Base-by-base conservation (phyloP, 37 sponge, comb jelly and placozoan genomes). In the Eunapius fragilis region DNA sequence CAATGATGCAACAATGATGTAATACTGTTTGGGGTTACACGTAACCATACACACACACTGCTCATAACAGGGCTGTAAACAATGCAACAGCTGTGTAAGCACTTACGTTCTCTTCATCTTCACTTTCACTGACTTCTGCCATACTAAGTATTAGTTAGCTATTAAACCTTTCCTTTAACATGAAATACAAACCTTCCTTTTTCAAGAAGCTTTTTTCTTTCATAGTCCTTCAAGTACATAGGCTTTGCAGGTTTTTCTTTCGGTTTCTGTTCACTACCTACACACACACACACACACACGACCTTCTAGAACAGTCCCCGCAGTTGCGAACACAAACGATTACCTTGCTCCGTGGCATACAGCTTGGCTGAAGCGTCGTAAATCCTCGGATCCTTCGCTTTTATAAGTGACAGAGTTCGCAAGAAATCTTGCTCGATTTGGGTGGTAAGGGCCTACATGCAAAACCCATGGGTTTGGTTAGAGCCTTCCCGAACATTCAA, bases 171-270 rank as follows among this genome's bases (percentile, higher is more conserved):
- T 68, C 12, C 30, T 24, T 34, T 34, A 14, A 38, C 23, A 25
- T 28, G 17, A 25, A 27, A 70, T n/a, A 12, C 71, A 76, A n/a
- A 88, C 82, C 79, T 82, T 74, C 96, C 96, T 78, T 81, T 93
- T 80, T 91, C 87, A 25, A 96, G 89, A 12, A 98, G 80, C 34
- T 74, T 71, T 75, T 96, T 69, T 50, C 98, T 84, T 80, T 98
- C 98, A 80, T 91, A 98, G 81, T 98, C 98, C 27, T 91, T 92
- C 78, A 98, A 84, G 79, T 76, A 93, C 67, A 96, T 82, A 2
- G 95, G 94, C 58, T 93, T 93, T 23, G 50, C 47, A 48, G 70
- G 25, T 80, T 79, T 76, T 85, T 79, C 36, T 37, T 38, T 68
- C 36, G 25, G 37, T 35, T 32, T 69, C 83, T 72, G 48, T 72